phyloP scores from a whole-genome alignment of 1,140 invertebrate species.

The Adelges cooleyi region DNA sequence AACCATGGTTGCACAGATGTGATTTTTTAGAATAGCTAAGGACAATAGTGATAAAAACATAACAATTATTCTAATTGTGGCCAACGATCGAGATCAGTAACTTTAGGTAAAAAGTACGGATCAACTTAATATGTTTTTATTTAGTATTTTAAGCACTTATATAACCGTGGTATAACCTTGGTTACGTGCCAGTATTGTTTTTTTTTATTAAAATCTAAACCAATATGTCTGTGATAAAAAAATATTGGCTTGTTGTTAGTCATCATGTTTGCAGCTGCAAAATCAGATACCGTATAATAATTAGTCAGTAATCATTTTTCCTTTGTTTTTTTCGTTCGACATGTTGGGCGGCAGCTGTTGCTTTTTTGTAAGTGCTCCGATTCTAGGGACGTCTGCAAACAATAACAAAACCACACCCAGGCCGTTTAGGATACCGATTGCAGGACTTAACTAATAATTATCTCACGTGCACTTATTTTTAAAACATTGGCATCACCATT shows the following conservation, averaged over 20 bases:
- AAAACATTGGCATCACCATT: not conserved
- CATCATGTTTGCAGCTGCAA: slow-evolving; percentile 13
- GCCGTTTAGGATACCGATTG: not conserved
- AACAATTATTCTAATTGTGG: too few relatives aligned
- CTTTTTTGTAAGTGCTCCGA: not conserved
- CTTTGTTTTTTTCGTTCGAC: slow-evolving; percentile 5
- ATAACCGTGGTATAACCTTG: too few relatives aligned
- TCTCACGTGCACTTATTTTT: not conserved
- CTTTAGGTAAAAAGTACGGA: too few relatives aligned
- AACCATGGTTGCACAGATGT: too few relatives aligned
- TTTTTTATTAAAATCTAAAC: too few relatives aligned
- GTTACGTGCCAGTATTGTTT: too few relatives aligned
- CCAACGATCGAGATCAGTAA: too few relatives aligned
- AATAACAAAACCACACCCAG: not conserved
- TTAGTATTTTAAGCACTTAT: too few relatives aligned
- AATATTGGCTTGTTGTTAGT: slow-evolving; percentile 11
- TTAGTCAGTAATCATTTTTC: not conserved
- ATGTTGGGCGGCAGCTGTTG: not conserved
- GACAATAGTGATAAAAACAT: too few relatives aligned
- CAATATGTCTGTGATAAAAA: too few relatives aligned
- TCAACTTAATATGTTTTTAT: too few relatives aligned
- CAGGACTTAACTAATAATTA: not conserved
- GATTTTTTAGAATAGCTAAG: too few relatives aligned
- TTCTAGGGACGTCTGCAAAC: slow-evolving; percentile 1
- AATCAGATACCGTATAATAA: slow-evolving; percentile 15